A percentile compares a stretch with the other conserved stretches of the same genome.
phyloP scores from a whole-genome alignment of 2,113 vertebrate genomes.

The Seriola aureovittata region DNA sequence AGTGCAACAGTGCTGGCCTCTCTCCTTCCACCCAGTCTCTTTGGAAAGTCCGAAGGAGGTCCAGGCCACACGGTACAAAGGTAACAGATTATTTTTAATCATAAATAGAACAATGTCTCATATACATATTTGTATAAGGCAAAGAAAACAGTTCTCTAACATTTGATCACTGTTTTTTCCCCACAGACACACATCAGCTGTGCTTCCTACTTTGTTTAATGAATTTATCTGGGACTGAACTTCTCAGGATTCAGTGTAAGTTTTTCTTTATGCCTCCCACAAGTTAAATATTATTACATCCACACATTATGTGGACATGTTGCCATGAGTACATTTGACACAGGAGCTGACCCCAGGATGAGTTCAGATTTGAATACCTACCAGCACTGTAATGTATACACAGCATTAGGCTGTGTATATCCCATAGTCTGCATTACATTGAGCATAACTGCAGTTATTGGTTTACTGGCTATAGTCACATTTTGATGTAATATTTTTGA shows the following conservation, averaged over 20 bases:
- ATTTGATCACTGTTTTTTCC: not conserved
- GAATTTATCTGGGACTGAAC: not conserved
- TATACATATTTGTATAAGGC: not conserved
- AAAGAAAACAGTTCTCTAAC: not conserved
- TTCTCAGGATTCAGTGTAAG: not conserved
- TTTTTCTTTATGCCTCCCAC: not conserved
- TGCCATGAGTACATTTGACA: not conserved
- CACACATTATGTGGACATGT: not conserved
- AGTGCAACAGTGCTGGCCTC: not conserved
- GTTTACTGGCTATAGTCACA: not conserved
- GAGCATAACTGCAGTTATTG: not conserved
- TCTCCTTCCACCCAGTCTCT: not conserved
- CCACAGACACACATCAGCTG: not conserved
- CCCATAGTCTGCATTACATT: not conserved
- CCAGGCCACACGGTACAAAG: not conserved
- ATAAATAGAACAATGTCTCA: not conserved
- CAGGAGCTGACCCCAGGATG: not conserved
- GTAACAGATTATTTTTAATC: not conserved
- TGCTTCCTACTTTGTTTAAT: not conserved
- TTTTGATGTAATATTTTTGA: too few relatives aligned
- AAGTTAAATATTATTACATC: not conserved
- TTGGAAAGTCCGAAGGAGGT: not conserved
- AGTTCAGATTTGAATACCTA: not conserved
- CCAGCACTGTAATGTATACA: not conserved
- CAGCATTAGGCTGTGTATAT: not conserved